Evolutionary conservation across 2,888 invertebrate genomes (phyloP), one percentile per base, ranked within the genome.

Genomic region (Eupithecia dodoneata): DNA sequence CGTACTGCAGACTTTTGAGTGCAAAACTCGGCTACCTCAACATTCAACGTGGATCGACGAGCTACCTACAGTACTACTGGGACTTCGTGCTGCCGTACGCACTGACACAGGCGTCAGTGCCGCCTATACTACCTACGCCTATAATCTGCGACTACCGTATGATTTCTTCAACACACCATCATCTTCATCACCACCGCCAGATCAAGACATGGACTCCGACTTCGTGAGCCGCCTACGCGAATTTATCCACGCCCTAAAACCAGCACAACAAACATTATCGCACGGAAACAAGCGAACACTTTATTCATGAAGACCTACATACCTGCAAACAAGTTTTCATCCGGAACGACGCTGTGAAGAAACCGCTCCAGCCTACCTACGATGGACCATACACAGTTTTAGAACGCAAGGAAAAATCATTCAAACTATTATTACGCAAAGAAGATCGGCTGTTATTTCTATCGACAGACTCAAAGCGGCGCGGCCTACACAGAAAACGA

Each of bases 1-100:
- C 1, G 30, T 30, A 30, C 30, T 30, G 30, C 30, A 0, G 30
- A 30, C 30, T 30, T 30, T 30, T 30, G 30, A 30, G 30, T 30
- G 30, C 30, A 69, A 42, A 69, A 13, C 44, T 44, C 67, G 67
- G 3, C 44, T 69, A 69, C 15, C 42, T 3, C 44, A 41, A 44
- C 42, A 69, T 44, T 44, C 67, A 44, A 44, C 75, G 41, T 75
- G 75, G 75, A 47, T 67, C 4, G 63, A 71, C 41, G 74, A 74
- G 70, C 10, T 74, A 45, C 63, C 44, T 30, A 74, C 71, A 18
- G 75, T 69, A 2, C 52, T 75, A 41, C 30, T 75, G 2, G 75
- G 75, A 2, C 44, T 75, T 2, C 49, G 75, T 10, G 1, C 30
- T 30, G 30, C 30, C 30, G 30, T 30, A 30, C 30, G 30, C 30